These are phyloP conservation scores for Seladonia tumulorum DNA, from an alignment of 2,888 invertebrate species.

Conservation along the genomic window DNA sequence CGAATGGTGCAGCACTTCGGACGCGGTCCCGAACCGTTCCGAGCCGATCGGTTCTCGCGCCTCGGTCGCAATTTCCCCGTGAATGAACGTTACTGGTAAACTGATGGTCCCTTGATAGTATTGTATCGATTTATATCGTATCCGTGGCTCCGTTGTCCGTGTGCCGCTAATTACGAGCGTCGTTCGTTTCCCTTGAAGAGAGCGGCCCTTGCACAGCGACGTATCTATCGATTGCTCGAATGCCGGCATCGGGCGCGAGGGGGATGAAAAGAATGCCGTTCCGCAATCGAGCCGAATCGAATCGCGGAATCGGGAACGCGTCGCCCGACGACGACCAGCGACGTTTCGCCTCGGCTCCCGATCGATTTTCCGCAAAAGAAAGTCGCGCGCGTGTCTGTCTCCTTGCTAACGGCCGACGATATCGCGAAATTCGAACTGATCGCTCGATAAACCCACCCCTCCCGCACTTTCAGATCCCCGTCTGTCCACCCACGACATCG, in stretches of 20 bases:
- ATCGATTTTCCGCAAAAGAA: constrained; percentile 30
- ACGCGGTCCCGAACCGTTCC: not conserved
- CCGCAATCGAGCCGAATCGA: not conserved
- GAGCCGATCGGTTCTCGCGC: not conserved
- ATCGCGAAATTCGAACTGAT: constrained; percentile 3
- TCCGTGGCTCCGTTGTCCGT: not conserved
- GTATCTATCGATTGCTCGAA: constrained; percentile 40
- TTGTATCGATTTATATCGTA: constrained; percentile 46
- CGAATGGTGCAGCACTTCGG: not conserved
- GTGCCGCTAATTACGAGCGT: constrained; percentile 17
- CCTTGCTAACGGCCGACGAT: not conserved
- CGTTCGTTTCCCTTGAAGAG: constrained; percentile 29
- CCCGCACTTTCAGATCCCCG: not conserved
- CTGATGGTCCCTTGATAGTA: constrained; percentile 63
- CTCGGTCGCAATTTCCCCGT: constrained; percentile 4
- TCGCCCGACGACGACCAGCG: constrained; percentile 19
- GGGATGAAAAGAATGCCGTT: constrained; percentile 57
- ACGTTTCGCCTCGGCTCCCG: not conserved
- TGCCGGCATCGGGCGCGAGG: constrained; percentile 37
- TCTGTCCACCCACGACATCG: not conserved
- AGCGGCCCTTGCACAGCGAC: constrained; percentile 12
- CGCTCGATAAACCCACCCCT: not conserved
- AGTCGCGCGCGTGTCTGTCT: constrained; percentile 3
- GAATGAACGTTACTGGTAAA: constrained; percentile 51
- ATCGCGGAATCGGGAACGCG: not conserved